Conservation (phyloP, 1,140 invertebrate genomes). For the Polyergus mexicanus region DNA sequence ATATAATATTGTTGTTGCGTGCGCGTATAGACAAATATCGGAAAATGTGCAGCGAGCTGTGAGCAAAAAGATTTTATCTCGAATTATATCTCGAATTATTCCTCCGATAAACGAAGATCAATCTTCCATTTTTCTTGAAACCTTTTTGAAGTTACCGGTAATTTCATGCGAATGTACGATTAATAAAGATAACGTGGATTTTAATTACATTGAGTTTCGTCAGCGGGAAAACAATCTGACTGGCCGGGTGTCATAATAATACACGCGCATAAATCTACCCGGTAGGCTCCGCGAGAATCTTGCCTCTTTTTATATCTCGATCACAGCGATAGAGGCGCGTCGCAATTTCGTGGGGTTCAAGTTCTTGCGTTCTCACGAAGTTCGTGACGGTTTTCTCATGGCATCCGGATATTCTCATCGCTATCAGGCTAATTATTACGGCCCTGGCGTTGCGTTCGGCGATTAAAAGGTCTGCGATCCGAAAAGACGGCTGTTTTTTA, state of each 20-base stretch:
- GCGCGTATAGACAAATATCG: no score
- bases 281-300: slow-evolving; percentile 44
- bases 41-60: no score
- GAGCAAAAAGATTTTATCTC: no score
- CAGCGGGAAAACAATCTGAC: neutral
- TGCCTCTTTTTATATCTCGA: slow-evolving; percentile 46
- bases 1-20: no score
- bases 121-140: neutral
- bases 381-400: slow-evolving; percentile 70
- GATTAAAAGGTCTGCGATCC: slow-evolving; percentile 60
- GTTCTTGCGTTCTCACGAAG: slow-evolving; percentile 68
- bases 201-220: slow-evolving; percentile 46
- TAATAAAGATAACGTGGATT: neutral
- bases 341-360: slow-evolving; percentile 53
- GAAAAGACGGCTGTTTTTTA: neutral
- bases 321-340: neutral
- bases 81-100: no score
- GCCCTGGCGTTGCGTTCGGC: slow-evolving; percentile 56
- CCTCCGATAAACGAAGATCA: neutral
- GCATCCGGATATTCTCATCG: slow-evolving; percentile 74
- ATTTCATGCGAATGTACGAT: neutral
- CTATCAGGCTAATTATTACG: slow-evolving; percentile 63
- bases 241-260: slow-evolving; percentile 15
- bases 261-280: slow-evolving; percentile 38
- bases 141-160: neutral